A percentile compares a stretch with the other conserved stretches of the same genome.
phyloP scores from a whole-genome alignment of 2,797 vertebrate genomes.

The Diplodus sargus region DNA sequence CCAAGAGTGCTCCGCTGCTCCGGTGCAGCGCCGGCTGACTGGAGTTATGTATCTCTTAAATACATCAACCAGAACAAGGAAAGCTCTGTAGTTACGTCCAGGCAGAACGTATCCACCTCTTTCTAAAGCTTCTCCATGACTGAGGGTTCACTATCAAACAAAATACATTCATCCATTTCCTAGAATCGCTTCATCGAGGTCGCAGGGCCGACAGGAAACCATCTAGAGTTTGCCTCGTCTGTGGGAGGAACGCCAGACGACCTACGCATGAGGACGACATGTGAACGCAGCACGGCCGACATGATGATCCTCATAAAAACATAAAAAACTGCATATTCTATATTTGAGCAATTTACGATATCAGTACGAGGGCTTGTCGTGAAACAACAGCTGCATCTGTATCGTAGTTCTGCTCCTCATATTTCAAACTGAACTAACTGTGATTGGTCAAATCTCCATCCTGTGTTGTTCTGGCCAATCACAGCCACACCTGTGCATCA shows the following conservation, averaged over 20 bases:
- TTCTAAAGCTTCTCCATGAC: background rate
- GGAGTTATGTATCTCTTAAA: background rate
- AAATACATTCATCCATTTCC: background rate
- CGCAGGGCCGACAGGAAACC: background rate
- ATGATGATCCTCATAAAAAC: no score
- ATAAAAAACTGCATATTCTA: no score
- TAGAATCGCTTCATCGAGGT: background rate
- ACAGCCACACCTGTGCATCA: no score
- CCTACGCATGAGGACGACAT: background rate
- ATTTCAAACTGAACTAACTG: no score
- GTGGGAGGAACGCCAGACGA: background rate
- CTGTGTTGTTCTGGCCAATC: no score
- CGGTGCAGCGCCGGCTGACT: slow-evolving; percentile 15
- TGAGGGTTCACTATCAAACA: background rate
- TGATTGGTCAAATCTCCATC: no score
- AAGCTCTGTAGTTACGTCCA: background rate
- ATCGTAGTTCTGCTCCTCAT: no score
- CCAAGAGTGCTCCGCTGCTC: slow-evolving; percentile 27
- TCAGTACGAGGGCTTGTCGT: no score
- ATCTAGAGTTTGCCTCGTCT: background rate
- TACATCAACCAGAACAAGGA: background rate
- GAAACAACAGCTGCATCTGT: no score
- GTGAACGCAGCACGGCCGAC: no score
- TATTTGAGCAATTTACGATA: no score
- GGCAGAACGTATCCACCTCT: background rate